Conservation (phyloP, 1,140 invertebrate genomes). For the Leguminivora glycinivorella region DNA sequence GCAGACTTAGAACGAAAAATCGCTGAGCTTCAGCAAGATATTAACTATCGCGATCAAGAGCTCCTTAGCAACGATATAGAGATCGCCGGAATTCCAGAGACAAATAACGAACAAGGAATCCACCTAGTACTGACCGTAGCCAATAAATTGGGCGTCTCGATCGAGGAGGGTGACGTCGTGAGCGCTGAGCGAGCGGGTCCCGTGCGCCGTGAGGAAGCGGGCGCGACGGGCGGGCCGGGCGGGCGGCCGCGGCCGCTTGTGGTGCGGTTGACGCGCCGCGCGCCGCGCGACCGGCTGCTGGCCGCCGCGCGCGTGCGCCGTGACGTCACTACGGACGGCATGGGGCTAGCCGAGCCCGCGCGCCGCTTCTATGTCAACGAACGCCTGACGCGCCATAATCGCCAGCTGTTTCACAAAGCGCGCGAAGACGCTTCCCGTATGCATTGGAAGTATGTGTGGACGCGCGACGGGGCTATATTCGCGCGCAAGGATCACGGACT, state of each 20-base stretch:
- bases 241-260: conserved; percentile 19
- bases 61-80: not conserved
- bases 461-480: not conserved
- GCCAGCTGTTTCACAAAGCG: conserved; percentile 15
- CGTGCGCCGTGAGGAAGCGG: not conserved
- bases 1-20: too few relatives aligned
- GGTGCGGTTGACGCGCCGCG: conserved; percentile 3
- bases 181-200: not conserved
- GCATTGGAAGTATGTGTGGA: conserved; percentile 27
- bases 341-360: too few relatives aligned
- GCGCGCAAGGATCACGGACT: not conserved
- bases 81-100: not conserved
- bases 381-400: conserved; percentile 1
- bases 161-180: not conserved
- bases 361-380: too few relatives aligned
- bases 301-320: conserved; percentile 8
- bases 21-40: too few relatives aligned
- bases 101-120: not conserved
- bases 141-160: not conserved
- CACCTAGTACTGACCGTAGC: not conserved
- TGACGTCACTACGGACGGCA: too few relatives aligned
- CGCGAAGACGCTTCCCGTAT: not conserved
- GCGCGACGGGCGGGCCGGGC: not conserved
- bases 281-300: not conserved
- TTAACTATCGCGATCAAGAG: too few relatives aligned